phyloP scores from a whole-genome alignment of 2,113 vertebrate species.

The Hippotragus niger region DNA sequence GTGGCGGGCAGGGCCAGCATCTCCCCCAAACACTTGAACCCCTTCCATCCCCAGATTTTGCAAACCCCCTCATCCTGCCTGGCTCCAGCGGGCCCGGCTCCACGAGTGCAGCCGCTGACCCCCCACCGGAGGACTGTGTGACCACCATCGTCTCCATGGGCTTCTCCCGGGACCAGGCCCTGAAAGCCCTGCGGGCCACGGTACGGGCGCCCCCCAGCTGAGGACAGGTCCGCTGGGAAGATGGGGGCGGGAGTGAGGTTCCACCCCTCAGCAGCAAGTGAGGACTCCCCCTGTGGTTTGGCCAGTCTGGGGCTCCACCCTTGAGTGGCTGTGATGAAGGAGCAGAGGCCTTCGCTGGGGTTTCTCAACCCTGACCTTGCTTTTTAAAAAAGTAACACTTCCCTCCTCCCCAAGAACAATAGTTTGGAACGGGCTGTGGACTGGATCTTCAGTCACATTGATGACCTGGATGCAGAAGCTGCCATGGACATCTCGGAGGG shows the following conservation, averaged over 20 bases:
- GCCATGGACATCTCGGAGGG: constrained; percentile 98
- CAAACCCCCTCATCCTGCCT: constrained; percentile 92
- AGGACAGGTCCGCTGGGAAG: background rate
- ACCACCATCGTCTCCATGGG: constrained; percentile 99
- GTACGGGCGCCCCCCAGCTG: constrained; percentile 74
- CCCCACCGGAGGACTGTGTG: constrained; percentile 94
- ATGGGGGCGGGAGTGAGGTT: background rate
- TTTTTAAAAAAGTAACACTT: background rate
- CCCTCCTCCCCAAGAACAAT: constrained; percentile 86
- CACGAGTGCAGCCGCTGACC: constrained; percentile 85
- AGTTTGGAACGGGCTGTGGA: constrained; percentile 95
- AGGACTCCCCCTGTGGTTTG: background rate
- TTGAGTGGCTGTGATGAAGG: background rate
- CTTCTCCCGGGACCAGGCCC: constrained; percentile 97
- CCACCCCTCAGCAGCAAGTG: background rate
- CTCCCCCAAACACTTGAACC: background rate
- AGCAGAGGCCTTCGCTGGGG: background rate
- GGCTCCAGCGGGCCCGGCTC: constrained; percentile 91
- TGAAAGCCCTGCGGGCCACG: constrained; percentile 95
- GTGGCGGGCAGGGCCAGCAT: background rate
- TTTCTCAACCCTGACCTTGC: background rate
- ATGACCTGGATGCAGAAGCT: constrained; percentile 94
- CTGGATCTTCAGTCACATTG: constrained; percentile 99
- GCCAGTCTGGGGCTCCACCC: background rate
- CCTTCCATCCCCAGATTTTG: constrained; percentile 88